phyloP scores from a whole-genome alignment of 2,888 invertebrate species.

The Dicycla oo region DNA sequence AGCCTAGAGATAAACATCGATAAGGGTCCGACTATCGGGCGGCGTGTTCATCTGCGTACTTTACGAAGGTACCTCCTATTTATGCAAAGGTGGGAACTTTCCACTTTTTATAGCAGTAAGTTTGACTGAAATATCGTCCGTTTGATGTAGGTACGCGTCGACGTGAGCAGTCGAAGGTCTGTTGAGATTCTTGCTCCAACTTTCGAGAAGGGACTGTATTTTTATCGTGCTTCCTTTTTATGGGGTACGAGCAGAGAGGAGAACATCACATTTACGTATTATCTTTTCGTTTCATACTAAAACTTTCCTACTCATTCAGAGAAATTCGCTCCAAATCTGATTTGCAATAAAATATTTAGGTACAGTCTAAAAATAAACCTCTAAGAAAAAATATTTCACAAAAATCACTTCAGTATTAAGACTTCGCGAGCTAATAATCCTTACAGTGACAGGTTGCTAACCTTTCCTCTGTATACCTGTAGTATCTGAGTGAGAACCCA shows the following conservation, averaged over 20 bases:
- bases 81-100: constrained; percentile 66
- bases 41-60: constrained; percentile 58
- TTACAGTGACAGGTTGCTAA: constrained; percentile 57
- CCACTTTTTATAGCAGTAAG: constrained; percentile 62
- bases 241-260: neutral
- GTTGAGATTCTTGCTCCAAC: constrained; percentile 54
- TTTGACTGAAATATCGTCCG: constrained; percentile 62
- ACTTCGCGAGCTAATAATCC: constrained; percentile 40
- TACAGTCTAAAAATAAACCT: neutral
- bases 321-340: neutral
- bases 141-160: constrained; percentile 59
- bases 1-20: constrained; percentile 69
- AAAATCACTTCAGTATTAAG: constrained; percentile 9
- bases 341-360: constrained; percentile 18
- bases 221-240: constrained; percentile 27
- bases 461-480: constrained; percentile 57
- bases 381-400: neutral
- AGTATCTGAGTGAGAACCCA: constrained; percentile 61
- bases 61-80: constrained; percentile 63
- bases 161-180: constrained; percentile 46
- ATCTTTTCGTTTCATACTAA: constrained; percentile 13
- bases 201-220: constrained; percentile 30
- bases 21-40: constrained; percentile 62
- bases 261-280: constrained; percentile 1
- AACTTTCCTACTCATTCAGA: neutral